Evolutionary conservation across 2,888 invertebrate species (phyloP).

Genomic region (Pocota personata): DNA sequence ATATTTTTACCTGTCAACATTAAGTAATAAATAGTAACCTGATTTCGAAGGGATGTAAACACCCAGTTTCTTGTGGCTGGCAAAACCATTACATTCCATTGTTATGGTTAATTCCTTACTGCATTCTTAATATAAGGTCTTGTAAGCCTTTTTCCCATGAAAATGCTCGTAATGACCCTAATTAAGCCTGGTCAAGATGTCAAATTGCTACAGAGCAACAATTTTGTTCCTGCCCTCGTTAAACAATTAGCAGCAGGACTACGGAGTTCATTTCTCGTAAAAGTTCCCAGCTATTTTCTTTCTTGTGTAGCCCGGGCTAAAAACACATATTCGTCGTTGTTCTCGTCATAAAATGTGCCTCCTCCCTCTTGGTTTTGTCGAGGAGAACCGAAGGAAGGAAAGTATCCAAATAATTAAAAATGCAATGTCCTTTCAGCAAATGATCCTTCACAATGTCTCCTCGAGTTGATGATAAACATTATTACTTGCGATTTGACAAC

Average conservation of each 20-base stretch:
- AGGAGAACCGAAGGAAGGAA: conserved; percentile 16
- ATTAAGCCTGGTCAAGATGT: conserved; percentile 39
- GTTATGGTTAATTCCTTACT: not conserved
- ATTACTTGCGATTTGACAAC: conserved; percentile 72
- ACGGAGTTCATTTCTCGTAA: conserved; percentile 49
- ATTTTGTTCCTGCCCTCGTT: conserved; percentile 34
- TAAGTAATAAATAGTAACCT: conserved; percentile 29
- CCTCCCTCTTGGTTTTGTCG: not conserved
- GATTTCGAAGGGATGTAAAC: not conserved
- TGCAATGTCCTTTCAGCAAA: conserved; percentile 70
- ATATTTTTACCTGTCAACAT: conserved; percentile 34
- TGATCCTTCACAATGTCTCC: conserved; percentile 67
- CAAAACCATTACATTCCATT: not conserved
- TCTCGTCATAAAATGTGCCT: conserved; percentile 30
- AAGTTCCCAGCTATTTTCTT: conserved; percentile 3
- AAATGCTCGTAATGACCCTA: conserved; percentile 28
- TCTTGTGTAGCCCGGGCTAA: not conserved
- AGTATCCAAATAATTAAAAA: conserved; percentile 69
- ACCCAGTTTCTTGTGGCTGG: not conserved
- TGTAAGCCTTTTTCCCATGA: conserved; percentile 27
- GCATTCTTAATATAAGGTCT: not conserved
- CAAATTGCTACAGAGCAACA: conserved; percentile 40
- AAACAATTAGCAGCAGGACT: conserved; percentile 50
- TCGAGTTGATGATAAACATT: conserved; percentile 72
- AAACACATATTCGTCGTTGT: conserved; percentile 36